Evolutionary conservation across 2,797 vertebrate species (phyloP).

Genomic region (Dendrocincla tyrannina): DNA sequence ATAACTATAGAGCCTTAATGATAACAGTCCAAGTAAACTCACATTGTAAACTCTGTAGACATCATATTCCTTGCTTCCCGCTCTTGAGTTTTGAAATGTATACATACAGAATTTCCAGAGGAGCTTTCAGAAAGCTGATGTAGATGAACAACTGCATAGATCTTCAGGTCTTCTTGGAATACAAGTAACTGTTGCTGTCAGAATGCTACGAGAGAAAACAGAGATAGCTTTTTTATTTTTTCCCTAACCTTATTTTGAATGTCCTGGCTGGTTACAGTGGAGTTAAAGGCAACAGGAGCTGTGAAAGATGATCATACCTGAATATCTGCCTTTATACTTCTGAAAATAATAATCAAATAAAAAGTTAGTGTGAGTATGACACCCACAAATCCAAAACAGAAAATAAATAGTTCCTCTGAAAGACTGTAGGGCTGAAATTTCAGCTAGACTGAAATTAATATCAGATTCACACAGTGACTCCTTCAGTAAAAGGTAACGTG

Average conservation of each 20-base stretch:
- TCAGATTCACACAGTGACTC: background rate
- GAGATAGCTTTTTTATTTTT: background rate
- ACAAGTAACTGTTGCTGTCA: background rate
- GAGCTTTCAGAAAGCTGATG: background rate
- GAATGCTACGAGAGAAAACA: background rate
- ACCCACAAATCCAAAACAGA: background rate
- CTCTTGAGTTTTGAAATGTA: background rate
- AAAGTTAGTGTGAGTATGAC: background rate
- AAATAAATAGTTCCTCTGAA: background rate
- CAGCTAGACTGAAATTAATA: background rate
- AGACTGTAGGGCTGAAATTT: background rate
- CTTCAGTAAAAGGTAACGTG: background rate
- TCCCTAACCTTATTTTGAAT: background rate
- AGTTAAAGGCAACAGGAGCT: background rate
- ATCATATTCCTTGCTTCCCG: background rate
- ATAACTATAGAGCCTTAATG: background rate
- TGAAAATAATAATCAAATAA: background rate
- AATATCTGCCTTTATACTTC: accelerated
- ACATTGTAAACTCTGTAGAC: background rate
- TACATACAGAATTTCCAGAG: background rate
- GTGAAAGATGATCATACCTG: background rate
- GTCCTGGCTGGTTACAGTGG: background rate
- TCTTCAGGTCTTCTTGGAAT: background rate
- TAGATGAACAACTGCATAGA: background rate
- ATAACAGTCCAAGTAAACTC: background rate